Conservation (phyloP, 2,113 vertebrate species). For the Dicentrarchus labrax region DNA sequence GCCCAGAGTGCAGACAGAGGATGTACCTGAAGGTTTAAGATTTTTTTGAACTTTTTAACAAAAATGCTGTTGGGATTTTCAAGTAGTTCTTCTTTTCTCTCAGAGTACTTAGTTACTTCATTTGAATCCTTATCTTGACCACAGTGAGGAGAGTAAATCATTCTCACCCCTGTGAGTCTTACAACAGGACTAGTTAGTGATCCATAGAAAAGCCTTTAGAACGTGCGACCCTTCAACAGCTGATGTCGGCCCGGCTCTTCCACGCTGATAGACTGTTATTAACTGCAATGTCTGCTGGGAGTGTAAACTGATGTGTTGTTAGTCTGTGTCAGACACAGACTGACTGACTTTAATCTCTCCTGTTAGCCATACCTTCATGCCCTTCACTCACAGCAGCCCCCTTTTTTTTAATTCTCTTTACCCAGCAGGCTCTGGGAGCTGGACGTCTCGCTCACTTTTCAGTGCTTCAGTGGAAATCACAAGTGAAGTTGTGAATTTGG, state of each 20-base stretch:
- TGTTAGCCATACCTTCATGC: conserved; percentile 31
- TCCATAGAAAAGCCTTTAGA: not conserved
- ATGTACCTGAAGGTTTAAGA: not conserved
- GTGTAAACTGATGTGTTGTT: conserved; percentile 6
- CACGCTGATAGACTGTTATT: conserved; percentile 24
- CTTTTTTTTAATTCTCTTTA: conserved; percentile 28
- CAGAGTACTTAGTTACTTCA: not conserved
- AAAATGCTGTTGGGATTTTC: not conserved
- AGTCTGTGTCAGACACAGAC: not conserved
- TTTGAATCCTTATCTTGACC: not conserved
- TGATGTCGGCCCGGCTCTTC: conserved; percentile 11
- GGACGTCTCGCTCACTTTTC: conserved; percentile 26
- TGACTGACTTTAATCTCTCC: conserved; percentile 32
- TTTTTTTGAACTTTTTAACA: not conserved
- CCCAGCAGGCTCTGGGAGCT: conserved; percentile 74
- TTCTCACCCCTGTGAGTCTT: conserved; percentile 4
- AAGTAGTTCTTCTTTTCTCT: not conserved
- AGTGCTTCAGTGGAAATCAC: conserved; percentile 14
- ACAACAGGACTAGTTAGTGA: not conserved
- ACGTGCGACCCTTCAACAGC: conserved; percentile 4
- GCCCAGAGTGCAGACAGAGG: conserved; percentile 9
- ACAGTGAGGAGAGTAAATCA: not conserved
- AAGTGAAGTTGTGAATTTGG: conserved; percentile 11
- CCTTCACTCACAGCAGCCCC: conserved; percentile 29
- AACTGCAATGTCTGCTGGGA: not conserved